phyloP scores from a whole-genome alignment of 1,140 invertebrate species.

The Drosophila obscura region DNA sequence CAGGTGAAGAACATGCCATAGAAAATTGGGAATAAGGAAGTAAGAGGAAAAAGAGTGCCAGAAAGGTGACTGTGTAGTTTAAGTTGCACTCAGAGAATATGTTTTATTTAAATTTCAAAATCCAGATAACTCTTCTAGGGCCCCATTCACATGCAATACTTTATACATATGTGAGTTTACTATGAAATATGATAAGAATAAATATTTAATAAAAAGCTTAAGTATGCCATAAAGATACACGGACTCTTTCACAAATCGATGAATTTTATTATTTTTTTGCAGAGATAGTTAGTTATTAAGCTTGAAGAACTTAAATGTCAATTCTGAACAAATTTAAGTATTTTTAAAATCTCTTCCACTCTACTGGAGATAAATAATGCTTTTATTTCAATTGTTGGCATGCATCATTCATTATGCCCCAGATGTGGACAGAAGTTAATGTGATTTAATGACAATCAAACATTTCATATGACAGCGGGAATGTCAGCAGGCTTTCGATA shows the following conservation, averaged over 20 bases:
- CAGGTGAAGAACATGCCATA: neutral
- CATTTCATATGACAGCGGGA: constrained; percentile 20
- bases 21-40: constrained; percentile 4
- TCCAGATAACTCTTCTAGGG: too few species aligned
- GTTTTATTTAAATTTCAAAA: neutral
- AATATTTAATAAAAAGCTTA: too few species aligned
- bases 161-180: neutral
- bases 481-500: constrained; percentile 12
- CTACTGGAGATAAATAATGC: constrained; percentile 13
- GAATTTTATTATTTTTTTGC: too few species aligned
- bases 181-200: neutral
- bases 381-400: constrained; percentile 10
- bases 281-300: neutral
- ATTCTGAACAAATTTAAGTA: neutral
- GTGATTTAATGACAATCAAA: constrained; percentile 48
- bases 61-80: neutral
- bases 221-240: too few species aligned
- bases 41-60: constrained; percentile 2
- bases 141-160: neutral
- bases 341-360: constrained; percentile 7
- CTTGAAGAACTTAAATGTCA: neutral
- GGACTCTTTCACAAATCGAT: too few species aligned
- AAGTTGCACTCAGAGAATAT: constrained; percentile 6
- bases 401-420: constrained; percentile 10
- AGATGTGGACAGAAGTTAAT: constrained; percentile 25